Base-by-base conservation (phyloP, 1,140 invertebrate species). In the Drosophila arawakana region DNA sequence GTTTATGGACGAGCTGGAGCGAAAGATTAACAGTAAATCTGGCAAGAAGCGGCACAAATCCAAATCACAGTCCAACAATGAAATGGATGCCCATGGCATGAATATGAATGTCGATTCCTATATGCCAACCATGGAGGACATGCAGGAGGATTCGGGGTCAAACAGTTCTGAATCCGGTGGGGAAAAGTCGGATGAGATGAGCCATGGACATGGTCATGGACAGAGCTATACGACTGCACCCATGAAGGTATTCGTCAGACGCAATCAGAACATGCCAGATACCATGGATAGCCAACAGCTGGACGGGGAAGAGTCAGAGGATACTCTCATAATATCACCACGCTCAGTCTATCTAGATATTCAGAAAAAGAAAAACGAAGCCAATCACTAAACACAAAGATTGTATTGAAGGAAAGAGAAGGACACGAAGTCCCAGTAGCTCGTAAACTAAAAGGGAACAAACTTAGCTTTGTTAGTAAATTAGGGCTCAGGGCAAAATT, bases 191-290 rank as follows among this genome's bases (percentile, higher is more conserved):
- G 80, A 76, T 7, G 21, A 70, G n/a, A 72, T 71, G 18, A n/a
- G 66, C 34, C 59, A 58, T 0, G 55, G 10, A 8, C 57, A 61
- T 41, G 34, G 34, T 5, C n/a, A 13, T 35, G 15, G 34, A 11
- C 54, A 57, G 35, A 18, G 37, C 7, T 57, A 57, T n/a, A 41
- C 54, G 37, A 41, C 54, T 39, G 54, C 75, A 7, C 70, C 74
- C 0, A 70, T 89, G 72, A 77, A 91, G 21, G 83, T 91, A 0
- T 91, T 91, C 43, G 52, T 84, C 11, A 60, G 89, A 41, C 83
- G 81, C 44, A 74, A 59, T 8, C 73, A 88, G 7, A 21, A 13
- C 10, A 61, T 78, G 0, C 25, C 55, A 0, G 30, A 63, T 13
- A 34, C 57, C 3, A 54, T 46, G 9, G 34, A 77, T 49, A 8